Base-by-base conservation (phyloP, 2,888 invertebrate species). In the Ophion ellenae region DNA sequence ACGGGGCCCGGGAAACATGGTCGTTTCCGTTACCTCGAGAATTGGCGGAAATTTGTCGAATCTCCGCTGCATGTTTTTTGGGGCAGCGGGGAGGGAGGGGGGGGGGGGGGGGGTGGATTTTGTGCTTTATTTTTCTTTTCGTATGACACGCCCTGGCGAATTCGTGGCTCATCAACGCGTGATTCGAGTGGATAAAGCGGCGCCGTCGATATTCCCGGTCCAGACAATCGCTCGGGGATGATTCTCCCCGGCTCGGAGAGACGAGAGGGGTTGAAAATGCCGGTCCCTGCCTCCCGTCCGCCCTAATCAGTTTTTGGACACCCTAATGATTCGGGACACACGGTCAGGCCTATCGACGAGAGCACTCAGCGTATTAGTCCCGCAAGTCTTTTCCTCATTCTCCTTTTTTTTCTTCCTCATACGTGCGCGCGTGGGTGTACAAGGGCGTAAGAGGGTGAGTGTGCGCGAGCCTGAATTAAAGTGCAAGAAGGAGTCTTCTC, bases 251-350 rank as follows among this genome's bases (percentile, higher is more conserved):
- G 14, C 17, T 53, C 14, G 17, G 0, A 53, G 53, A 14, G 40
- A 40, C 40, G 40, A 9, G 53, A 53, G 53, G 53, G 53, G 17
- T 53, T 17, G 53, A 53, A 53, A 53, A 53, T 17, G 53, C 78
- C 61, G 74, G 24, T 63, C 80, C 73, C 59, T 76, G 75, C 11
- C 86, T 90, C 40, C 40, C 89, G 88, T 88, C 90, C 17, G 14
- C 88, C 88, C 88, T 93, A 92, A 93, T 93, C 93, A 93, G 93
- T 91, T 53, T 91, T 89, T 89, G 91, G 91, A 93, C 92, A 91
- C 92, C 92, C 92, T 92, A 92, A 93, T 93, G 91, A 93, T 92
- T 91, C 90, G 90, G 90, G 79, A 79, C 64, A 11, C 64, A 64
- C 17, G 64, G 24, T 28, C 24, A 14, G 32, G 32, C 53, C 53